These are phyloP conservation scores for Asobara japonica DNA, from an alignment of 1,140 invertebrate species.

Conservation along the genomic window DNA sequence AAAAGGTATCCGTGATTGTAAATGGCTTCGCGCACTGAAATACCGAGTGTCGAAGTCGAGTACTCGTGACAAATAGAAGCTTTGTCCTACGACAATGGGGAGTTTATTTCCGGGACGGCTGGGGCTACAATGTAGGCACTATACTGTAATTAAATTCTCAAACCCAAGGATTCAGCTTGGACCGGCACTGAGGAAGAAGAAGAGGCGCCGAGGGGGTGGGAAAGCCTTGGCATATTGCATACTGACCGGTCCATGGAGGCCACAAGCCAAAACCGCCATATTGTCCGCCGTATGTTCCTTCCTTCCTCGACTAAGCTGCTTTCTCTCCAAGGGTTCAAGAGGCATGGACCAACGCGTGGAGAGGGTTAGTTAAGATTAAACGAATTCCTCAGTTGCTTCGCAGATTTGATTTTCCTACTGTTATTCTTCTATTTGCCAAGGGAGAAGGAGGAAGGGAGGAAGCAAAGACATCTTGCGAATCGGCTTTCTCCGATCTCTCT, in stretches of 20 bases:
- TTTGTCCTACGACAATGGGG: slow-evolving; percentile 66
- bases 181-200: slow-evolving; percentile 41
- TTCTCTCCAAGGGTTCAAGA: slow-evolving; percentile 24
- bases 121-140: slow-evolving; percentile 67
- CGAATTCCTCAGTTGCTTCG: slow-evolving; percentile 34
- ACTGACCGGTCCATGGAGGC: slow-evolving; percentile 53
- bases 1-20: slow-evolving; percentile 7
- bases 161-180: slow-evolving; percentile 59
- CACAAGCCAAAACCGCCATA: slow-evolving; percentile 36
- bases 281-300: slow-evolving; percentile 41
- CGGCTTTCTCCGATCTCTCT: too few species aligned
- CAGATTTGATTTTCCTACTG: background rate
- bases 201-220: slow-evolving; percentile 40
- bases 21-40: slow-evolving; percentile 1
- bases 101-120: slow-evolving; percentile 68
- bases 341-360: background rate
- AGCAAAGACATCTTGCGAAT: too few species aligned
- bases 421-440: background rate
- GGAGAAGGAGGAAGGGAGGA: too few species aligned
- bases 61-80: slow-evolving; percentile 62
- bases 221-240: slow-evolving; percentile 65
- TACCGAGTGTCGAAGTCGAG: slow-evolving; percentile 27
- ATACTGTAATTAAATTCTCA: slow-evolving; percentile 68
- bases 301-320: slow-evolving; percentile 29
- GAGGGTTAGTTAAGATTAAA: slow-evolving; percentile 37